These are phyloP conservation scores for Stichopus chloronotus DNA, from an alignment of 35 echinoderm and acorn worm genomes.

Conservation along the genomic window DNA sequence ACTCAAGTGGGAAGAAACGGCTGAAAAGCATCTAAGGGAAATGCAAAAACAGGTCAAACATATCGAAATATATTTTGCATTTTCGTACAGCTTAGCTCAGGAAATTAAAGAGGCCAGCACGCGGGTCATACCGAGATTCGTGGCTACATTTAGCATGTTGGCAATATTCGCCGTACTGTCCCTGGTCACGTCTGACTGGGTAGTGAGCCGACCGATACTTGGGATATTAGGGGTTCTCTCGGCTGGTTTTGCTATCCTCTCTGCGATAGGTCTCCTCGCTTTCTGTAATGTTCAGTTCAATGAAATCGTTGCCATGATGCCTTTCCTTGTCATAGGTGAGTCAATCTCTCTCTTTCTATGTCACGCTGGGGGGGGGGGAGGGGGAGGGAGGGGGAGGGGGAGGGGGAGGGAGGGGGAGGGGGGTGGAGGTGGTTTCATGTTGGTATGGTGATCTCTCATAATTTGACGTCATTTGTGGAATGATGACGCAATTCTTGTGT, in stretches of 20 bases:
- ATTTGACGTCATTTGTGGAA: no score
- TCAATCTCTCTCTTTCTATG: not conserved
- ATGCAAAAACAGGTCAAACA: not conserved
- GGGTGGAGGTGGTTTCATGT: not conserved
- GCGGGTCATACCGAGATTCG: constrained; percentile 41
- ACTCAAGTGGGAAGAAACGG: constrained; percentile 21
- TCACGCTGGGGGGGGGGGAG: no score
- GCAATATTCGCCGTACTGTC: constrained; percentile 34
- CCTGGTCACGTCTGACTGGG: constrained; percentile 56
- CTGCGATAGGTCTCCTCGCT: constrained; percentile 54
- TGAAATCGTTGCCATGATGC: constrained; percentile 64
- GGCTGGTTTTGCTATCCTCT: constrained; percentile 55
- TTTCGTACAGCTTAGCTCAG: constrained; percentile 43
- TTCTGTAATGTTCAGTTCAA: constrained; percentile 52
- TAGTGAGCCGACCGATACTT: constrained; percentile 48
- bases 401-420: not conserved
- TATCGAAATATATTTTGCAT: constrained; percentile 49
- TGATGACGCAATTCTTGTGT: no score
- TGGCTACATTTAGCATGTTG: constrained; percentile 54
- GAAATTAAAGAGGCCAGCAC: constrained; percentile 43
- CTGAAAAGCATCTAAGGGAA: constrained; percentile 28
- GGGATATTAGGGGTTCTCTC: constrained; percentile 52
- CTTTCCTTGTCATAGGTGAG: constrained; percentile 65
- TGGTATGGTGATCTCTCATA: not conserved
- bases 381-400: not conserved